These are phyloP conservation scores for Lochmaea capreae DNA, from an alignment of 2,888 invertebrate genomes.

Conservation along the genomic window DNA sequence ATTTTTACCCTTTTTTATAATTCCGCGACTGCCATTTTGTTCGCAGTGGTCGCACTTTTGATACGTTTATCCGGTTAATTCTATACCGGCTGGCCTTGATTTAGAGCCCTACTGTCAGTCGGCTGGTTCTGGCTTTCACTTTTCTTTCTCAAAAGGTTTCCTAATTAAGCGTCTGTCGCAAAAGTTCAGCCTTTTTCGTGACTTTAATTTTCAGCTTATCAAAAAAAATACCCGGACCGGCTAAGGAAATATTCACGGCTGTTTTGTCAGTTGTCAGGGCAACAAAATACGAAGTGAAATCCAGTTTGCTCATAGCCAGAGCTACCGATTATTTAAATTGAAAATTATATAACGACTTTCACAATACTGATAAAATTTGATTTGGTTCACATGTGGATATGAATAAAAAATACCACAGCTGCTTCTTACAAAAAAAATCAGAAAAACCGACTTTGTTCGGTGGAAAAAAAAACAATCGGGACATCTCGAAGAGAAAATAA, in stretches of 20 bases:
- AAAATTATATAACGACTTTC: too few relatives aligned
- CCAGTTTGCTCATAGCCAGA: too few relatives aligned
- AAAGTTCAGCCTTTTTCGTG: conserved; percentile 65
- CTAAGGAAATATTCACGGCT: conserved; percentile 54
- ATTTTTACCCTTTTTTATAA: background rate
- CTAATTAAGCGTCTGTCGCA: conserved; percentile 68
- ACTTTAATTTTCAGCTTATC: conserved; percentile 65
- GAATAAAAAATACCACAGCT: background rate
- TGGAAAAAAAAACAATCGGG: conserved; percentile 27
- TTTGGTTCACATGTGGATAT: background rate
- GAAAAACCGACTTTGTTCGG: conserved; percentile 4
- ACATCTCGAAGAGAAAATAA: conserved; percentile 35
- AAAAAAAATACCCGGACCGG: conserved; percentile 51
- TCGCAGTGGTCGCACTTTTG: conserved; percentile 49
- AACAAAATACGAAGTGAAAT: conserved; percentile 27
- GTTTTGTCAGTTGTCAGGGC: conserved; percentile 52
- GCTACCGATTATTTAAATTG: background rate
- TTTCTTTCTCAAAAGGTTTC: conserved; percentile 63
- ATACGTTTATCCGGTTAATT: conserved; percentile 59
- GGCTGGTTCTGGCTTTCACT: conserved; percentile 14
- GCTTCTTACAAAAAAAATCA: conserved; percentile 7
- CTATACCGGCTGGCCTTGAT: conserved; percentile 60
- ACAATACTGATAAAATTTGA: background rate
- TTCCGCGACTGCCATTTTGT: background rate
- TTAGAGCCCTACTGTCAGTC: conserved; percentile 55